Percentiles rank a stretch among this genome's conserved stretches.
Conservation (phyloP, 30 jellyfish, hydroid and myxozoan species). For the Sanderia malayensis region DNA sequence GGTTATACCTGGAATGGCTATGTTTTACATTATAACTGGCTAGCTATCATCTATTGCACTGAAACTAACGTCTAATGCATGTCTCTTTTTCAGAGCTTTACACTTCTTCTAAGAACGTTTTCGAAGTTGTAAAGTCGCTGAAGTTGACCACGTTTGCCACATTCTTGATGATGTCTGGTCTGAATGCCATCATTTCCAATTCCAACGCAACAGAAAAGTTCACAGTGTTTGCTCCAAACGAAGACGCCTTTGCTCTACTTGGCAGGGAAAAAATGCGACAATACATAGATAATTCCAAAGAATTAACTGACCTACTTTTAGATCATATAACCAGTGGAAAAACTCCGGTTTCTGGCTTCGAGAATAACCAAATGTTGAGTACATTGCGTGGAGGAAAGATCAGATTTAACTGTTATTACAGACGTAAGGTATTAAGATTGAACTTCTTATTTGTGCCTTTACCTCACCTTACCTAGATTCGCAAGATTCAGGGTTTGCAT, state of each 20-base stretch:
- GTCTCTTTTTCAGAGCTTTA: conserved; percentile 63
- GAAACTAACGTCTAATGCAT: no score
- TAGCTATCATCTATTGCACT: no score
- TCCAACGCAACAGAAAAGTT: conserved; percentile 14
- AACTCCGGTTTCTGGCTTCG: conserved; percentile 43
- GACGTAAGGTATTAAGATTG: conserved; percentile 31
- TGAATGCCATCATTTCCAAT: conserved; percentile 15
- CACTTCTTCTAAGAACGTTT: conserved; percentile 40
- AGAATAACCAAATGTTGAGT: conserved; percentile 24
- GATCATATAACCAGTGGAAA: conserved; percentile 57
- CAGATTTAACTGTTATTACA: conserved; percentile 40
- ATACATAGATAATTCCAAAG: conserved; percentile 30
- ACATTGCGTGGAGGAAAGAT: conserved; percentile 38
- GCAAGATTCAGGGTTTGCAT: no score
- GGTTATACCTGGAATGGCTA: no score
- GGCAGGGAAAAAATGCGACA: conserved; percentile 11
- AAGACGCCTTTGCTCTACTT: conserved; percentile 30
- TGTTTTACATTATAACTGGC: no score
- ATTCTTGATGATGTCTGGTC: conserved; percentile 38
- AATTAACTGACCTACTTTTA: conserved; percentile 24
- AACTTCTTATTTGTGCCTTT: not conserved
- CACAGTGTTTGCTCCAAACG: conserved; percentile 67
- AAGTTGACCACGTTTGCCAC: conserved; percentile 39
- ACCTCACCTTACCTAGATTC: no score
- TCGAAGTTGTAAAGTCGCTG: conserved; percentile 28